phyloP scores from a whole-genome alignment of 2,888 invertebrate genomes.

The Cataglyphis livida region DNA sequence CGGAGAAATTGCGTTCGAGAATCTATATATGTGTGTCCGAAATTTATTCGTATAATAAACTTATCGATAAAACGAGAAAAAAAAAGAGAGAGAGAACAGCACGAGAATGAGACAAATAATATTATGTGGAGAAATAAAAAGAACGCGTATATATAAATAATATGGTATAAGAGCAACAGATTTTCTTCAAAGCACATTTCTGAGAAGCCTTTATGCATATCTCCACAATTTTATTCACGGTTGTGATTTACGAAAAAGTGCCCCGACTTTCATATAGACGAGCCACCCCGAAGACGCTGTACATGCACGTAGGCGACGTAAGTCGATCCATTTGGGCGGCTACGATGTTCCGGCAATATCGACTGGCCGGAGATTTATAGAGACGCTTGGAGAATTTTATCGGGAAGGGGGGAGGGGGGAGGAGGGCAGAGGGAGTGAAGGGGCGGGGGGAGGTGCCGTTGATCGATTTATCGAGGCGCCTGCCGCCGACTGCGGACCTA shows the following conservation, averaged over 20 bases:
- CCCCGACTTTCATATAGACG: not conserved
- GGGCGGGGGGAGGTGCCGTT: not conserved
- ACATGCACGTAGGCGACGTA: constrained; percentile 44
- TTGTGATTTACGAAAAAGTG: constrained; percentile 2
- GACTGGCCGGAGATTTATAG: constrained; percentile 51
- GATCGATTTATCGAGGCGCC: constrained; percentile 54
- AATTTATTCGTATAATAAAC: constrained; percentile 14
- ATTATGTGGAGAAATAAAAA: not conserved
- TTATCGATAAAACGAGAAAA: not conserved
- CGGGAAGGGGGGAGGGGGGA: not conserved
- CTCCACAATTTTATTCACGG: not conserved
- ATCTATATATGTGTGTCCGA: not conserved
- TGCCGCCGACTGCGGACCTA: constrained; percentile 50
- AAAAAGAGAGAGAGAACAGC: not conserved
- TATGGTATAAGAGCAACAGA: not conserved
- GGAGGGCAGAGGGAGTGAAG: not conserved
- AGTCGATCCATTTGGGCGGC: constrained; percentile 51
- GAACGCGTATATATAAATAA: not conserved
- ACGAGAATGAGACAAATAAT: not conserved
- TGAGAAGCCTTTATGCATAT: not conserved
- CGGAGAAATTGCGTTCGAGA: not conserved
- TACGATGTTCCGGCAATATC: constrained; percentile 54
- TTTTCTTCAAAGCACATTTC: not conserved
- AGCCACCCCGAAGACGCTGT: constrained; percentile 5
- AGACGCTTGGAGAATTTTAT: constrained; percentile 53